These are phyloP conservation scores for Melanostigma gelatinosum DNA, from an alignment of 2,113 vertebrate genomes.

Conservation along the genomic window DNA sequence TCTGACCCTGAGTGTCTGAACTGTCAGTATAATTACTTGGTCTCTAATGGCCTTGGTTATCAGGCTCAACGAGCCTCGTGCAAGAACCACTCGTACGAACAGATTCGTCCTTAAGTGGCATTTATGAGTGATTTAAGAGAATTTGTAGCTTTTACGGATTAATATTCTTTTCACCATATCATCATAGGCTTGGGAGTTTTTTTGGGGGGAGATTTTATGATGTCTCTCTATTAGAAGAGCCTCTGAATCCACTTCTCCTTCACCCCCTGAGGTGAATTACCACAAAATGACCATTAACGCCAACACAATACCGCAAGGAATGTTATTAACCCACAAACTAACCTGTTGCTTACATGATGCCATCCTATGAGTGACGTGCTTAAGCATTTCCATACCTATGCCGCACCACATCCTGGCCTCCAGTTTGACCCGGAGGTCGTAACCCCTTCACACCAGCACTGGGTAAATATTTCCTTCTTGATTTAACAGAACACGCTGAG, in stretches of 20 bases:
- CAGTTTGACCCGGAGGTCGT: constrained; percentile 55
- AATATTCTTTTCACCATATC: background rate
- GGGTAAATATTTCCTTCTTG: constrained; percentile 75
- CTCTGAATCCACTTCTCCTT: background rate
- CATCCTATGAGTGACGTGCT: constrained; percentile 30
- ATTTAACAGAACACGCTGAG: constrained; percentile 46
- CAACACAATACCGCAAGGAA: constrained; percentile 14
- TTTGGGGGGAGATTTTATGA: background rate
- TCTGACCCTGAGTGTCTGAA: constrained; percentile 12
- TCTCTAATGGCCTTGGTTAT: constrained; percentile 19
- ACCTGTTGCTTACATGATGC: constrained; percentile 29
- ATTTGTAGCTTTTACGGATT: background rate
- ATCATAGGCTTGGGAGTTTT: background rate
- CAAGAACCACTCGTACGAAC: background rate
- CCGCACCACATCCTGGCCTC: constrained; percentile 64
- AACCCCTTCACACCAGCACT: constrained; percentile 62
- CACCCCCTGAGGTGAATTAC: constrained; percentile 1
- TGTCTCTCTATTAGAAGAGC: background rate
- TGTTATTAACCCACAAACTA: constrained; percentile 12
- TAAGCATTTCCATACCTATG: constrained; percentile 53
- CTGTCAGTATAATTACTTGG: constrained; percentile 12
- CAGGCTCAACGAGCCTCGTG: constrained; percentile 4
- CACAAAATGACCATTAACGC: background rate
- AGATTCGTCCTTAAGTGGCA: constrained; percentile 15
- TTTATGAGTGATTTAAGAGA: constrained; percentile 13